Base-by-base conservation (phyloP, 1,140 invertebrate genomes). In the Pteromalus puparum region DNA sequence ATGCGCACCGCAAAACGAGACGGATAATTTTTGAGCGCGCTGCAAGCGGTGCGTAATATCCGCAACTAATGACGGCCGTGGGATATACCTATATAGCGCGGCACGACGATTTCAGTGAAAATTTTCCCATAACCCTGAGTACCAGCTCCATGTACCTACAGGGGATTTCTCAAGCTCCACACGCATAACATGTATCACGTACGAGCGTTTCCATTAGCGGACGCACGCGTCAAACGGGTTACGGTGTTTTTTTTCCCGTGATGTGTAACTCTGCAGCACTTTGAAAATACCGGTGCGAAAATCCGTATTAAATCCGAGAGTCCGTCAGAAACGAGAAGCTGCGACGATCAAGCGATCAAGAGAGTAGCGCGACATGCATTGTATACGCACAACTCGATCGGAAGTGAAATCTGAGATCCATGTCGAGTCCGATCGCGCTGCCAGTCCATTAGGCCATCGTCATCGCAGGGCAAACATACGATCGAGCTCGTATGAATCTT, bases 341-440 rank as follows among this genome's bases (percentile, higher is more conserved):
- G n/a, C n/a, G n/a, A n/a, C n/a, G n/a, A n/a, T n/a, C n/a, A n/a
- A n/a, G n/a, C n/a, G n/a, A n/a, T n/a, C n/a, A n/a, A n/a, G n/a
- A n/a, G n/a, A n/a, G n/a, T n/a, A n/a, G 5, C 48, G 13, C 15
- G 21, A 6, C 53, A 21, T 4, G 7, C 6, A 61, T 61, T 6
- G n/a, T 48, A 12, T 6, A 9, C 46, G 46, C 46, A 5, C 53
- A n/a, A 61, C 53, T 61, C 24, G 24, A 65, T 78, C 76, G 76
- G 76, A 68, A 79, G 53, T 28, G 53, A 67, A 79, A 79, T 79
- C 65, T 79, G 77, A 79, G 53, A 68, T 79, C 28, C n/a, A 26
- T n/a, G 48, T 77, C 75, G 26, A 21, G 53, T 34, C 28, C 24
- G 26, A 77, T 77, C 24, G 46, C 5, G n/a, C 9, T 61, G 48